Evolutionary conservation across 2,888 invertebrate genomes (phyloP).

Genomic region (Cryptus viduatorius): DNA sequence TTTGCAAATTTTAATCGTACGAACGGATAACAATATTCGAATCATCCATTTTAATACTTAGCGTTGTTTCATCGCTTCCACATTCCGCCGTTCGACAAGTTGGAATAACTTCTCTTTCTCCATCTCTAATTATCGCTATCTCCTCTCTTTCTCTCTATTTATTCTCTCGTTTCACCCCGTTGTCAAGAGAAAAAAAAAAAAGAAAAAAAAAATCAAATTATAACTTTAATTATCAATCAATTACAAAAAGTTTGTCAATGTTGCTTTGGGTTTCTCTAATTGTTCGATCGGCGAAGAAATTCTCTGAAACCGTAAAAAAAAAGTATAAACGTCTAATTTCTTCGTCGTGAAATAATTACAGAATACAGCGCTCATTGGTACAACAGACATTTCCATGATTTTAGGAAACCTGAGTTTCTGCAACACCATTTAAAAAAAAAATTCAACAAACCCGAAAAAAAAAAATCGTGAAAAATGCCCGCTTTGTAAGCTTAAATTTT

Average conservation of each 20-base stretch:
- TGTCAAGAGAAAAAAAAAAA: constrained; percentile 12
- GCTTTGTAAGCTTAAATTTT: neutral
- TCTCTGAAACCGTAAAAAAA: no score
- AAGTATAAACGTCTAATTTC: constrained; percentile 19
- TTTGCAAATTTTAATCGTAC: constrained; percentile 13
- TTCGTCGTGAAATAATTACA: constrained; percentile 47
- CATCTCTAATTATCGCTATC: constrained; percentile 29
- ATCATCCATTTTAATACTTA: neutral
- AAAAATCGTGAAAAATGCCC: constrained; percentile 10
- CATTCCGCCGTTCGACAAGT: constrained; percentile 33
- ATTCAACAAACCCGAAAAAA: neutral
- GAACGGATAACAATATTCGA: constrained; percentile 10
- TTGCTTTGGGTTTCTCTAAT: constrained; percentile 44
- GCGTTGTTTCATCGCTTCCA: constrained; percentile 32
- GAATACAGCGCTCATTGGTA: constrained; percentile 60
- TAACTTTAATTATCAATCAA: constrained; percentile 9
- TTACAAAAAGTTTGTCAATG: constrained; percentile 35
- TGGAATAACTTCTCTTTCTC: constrained; percentile 1
- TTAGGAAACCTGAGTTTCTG: constrained; percentile 53
- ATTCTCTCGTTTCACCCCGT: constrained; percentile 49
- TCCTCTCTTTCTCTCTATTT: constrained; percentile 42
- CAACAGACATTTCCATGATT: constrained; percentile 49
- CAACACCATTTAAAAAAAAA: constrained; percentile 5
- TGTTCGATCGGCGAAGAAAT: constrained; percentile 8
- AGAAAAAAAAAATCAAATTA: neutral